These are phyloP conservation scores for Ptychobarbus kaznakovi DNA, from an alignment of 2,797 vertebrate species.

Conservation along the genomic window DNA sequence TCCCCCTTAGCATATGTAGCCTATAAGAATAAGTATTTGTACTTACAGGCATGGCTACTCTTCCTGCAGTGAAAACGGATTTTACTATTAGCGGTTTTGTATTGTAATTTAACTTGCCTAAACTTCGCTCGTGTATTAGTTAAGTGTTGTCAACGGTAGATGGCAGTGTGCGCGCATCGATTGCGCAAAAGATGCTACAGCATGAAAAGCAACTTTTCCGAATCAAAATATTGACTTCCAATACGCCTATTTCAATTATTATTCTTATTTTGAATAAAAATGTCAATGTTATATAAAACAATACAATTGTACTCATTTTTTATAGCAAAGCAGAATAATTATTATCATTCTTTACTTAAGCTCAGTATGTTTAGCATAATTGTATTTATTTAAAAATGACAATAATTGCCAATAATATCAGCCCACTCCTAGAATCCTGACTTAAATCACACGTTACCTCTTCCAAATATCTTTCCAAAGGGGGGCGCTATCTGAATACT, in stretches of 20 bases:
- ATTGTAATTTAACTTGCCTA: background rate
- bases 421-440: background rate
- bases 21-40: background rate
- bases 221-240: background rate
- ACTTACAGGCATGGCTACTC: background rate
- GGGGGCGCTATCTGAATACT: slow-evolving; percentile 61
- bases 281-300: background rate
- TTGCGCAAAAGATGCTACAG: background rate
- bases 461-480: slow-evolving; percentile 32
- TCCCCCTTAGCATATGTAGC: background rate
- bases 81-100: background rate
- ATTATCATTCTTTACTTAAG: background rate
- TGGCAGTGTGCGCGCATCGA: slow-evolving; percentile 31
- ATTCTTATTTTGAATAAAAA: background rate
- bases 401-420: background rate
- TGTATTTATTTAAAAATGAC: background rate
- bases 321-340: background rate
- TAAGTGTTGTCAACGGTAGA: slow-evolving; percentile 26
- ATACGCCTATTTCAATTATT: background rate
- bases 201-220: background rate
- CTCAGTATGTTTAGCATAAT: background rate
- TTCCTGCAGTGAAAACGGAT: background rate
- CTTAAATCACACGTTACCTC: background rate
- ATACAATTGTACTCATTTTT: too few relatives aligned
- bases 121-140: background rate